Base-by-base conservation (phyloP, 2,113 vertebrate species). In the Formicarius rufipectus region DNA sequence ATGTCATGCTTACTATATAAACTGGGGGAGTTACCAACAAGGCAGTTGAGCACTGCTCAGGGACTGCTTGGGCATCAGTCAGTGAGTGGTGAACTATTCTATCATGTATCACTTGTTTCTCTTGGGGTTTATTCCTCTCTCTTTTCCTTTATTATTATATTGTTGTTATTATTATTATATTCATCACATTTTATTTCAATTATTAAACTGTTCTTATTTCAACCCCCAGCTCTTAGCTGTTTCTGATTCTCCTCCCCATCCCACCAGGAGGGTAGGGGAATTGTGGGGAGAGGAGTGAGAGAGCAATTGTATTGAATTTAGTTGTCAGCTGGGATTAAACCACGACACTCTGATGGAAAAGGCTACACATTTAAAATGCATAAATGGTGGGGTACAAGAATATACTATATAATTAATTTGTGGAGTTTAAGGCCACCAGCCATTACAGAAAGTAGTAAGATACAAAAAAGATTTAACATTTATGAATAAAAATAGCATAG, bases 51-150 rank as follows among this genome's bases (percentile, higher is more conserved):
- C 42, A 45, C 21, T 45, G 22, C 31, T n/a, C 42, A 13, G 68
- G 8, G 20, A 40, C 40, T 0, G 0, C 16, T 2, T 56, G 20
- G 19, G 20, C 21, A 40, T 35, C 2, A 1, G 16, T 17, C 30
- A 56, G 30, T 40, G 16, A 4, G 6, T 30, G 20, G 35, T 63
- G 24, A 56, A 35, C 39, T 55, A 55, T 17, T 55, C n/a, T 31
- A 8, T 30, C 21, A 13, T 56, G 20, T 11, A 56, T 49, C 13
- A 63, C n/a, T 25, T 45, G 22, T 69, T 79, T 49, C n/a, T 71
- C 75, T 37, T 68, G 30, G 39, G 10, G 4, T 35, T 55, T 56
- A 49, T 18, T 72, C 21, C 13, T 80, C 30, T 56, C 24, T 72
- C 35, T 42, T 63, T 78, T n/a, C 3, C 28, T n/a, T 47, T 31